These are phyloP conservation scores for Lepilemur septentrionalis DNA, from an alignment of 2,797 vertebrate genomes.

Conservation along the genomic window DNA sequence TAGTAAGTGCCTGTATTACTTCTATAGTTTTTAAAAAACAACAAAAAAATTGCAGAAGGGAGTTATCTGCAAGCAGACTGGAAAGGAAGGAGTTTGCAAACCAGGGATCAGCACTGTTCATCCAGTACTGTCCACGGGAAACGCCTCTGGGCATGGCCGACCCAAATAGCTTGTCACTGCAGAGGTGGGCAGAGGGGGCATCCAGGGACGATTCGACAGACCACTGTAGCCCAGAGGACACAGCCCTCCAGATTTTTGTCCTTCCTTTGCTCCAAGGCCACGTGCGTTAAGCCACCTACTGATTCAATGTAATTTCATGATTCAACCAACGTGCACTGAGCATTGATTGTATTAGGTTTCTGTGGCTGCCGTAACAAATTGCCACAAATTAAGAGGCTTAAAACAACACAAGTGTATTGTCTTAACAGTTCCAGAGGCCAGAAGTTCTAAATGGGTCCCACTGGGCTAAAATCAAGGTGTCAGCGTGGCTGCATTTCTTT, in stretches of 20 bases:
- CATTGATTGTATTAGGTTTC: background rate
- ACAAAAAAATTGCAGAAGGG: background rate
- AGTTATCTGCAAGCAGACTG: background rate
- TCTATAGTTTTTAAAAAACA: conserved; percentile 36
- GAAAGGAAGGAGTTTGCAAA: background rate
- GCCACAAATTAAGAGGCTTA: background rate
- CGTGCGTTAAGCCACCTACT: background rate
- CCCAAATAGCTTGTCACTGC: background rate
- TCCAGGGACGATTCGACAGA: background rate
- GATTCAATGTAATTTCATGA: background rate
- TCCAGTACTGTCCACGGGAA: background rate
- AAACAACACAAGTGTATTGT: background rate
- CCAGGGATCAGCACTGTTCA: background rate
- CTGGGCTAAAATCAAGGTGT: background rate
- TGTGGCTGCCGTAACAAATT: background rate
- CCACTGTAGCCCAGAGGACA: background rate
- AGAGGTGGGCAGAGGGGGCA: fast-evolving
- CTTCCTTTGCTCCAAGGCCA: background rate
- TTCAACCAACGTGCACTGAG: background rate
- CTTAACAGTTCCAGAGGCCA: background rate
- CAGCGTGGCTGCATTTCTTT: background rate
- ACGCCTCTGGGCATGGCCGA: fast-evolving
- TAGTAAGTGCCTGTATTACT: background rate
- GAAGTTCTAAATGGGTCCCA: background rate
- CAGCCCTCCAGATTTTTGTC: background rate